Conservation (phyloP, 1,140 invertebrate species). For the Drosophila ficusphila region DNA sequence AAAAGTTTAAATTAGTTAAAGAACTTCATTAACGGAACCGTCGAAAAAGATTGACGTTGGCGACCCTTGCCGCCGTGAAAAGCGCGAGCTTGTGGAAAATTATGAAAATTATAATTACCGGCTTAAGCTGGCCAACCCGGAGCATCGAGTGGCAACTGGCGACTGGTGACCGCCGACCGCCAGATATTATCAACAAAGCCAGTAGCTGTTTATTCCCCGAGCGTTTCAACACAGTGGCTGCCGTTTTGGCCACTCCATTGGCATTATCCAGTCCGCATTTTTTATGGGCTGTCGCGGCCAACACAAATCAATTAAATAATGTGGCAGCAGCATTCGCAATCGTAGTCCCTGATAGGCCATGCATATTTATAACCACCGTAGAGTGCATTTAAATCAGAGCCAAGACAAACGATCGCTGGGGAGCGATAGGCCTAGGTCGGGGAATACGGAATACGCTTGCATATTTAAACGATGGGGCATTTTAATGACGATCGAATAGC, state of each 20-base stretch:
- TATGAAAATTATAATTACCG: constrained; percentile 78
- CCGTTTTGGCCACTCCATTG: constrained; percentile 8
- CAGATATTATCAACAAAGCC: constrained; percentile 47
- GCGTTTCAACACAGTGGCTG: constrained; percentile 63
- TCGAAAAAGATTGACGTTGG: constrained; percentile 46
- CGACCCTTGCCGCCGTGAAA: constrained; percentile 21
- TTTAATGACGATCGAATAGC: constrained; percentile 66
- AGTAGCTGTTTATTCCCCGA: constrained; percentile 58
- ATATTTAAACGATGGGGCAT: constrained; percentile 58
- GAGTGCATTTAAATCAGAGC: constrained; percentile 75
- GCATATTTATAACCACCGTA: constrained; percentile 75
- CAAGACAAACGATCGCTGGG: constrained; percentile 48
- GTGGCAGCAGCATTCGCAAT: constrained; percentile 46
- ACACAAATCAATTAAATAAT: constrained; percentile 68
- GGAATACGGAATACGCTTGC: constrained; percentile 32
- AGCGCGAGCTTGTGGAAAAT: constrained; percentile 57
- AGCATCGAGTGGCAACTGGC: constrained; percentile 5
- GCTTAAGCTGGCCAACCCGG: constrained; percentile 41
- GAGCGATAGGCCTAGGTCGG: constrained; percentile 56
- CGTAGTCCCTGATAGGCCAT: constrained; percentile 37
- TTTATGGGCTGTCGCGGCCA: constrained; percentile 55
- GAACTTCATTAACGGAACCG: constrained; percentile 60
- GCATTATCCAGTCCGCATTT: constrained; percentile 29
- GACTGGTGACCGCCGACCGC: background rate
- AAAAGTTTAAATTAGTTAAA: constrained; percentile 78